Percentiles rank a stretch among this genome's conserved stretches.
phyloP scores from a whole-genome alignment of 2,888 invertebrate species.

The Neuroscelio doddi region DNA sequence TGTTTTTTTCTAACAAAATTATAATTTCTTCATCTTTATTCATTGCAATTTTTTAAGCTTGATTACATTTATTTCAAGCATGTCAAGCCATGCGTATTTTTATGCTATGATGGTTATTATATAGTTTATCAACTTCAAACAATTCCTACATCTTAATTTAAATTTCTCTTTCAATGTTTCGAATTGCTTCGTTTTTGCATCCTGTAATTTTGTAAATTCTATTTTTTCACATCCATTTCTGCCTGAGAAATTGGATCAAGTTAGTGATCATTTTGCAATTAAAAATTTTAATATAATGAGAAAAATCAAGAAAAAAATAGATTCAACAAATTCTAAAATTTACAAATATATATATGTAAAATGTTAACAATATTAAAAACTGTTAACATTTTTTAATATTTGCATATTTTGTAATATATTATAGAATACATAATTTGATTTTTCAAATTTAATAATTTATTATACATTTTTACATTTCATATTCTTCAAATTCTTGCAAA shows the following conservation, averaged over 20 bases:
- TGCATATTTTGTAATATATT: no score
- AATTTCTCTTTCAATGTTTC: conserved; percentile 61
- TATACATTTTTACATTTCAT: no score
- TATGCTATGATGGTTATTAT: conserved; percentile 54
- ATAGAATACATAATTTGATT: no score
- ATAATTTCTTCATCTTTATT: conserved; percentile 65
- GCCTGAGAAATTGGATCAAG: conserved; percentile 18
- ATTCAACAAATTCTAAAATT: no score
- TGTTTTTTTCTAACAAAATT: conserved; percentile 59
- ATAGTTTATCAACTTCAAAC: conserved; percentile 59
- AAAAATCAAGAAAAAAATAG: conserved; percentile 5
- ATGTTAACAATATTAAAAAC: no score
- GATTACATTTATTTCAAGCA: conserved; percentile 60
- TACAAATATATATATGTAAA: no score
- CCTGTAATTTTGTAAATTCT: conserved; percentile 70
- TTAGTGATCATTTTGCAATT: conserved; percentile 24
- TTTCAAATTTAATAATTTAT: no score
- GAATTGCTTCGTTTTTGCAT: conserved; percentile 57
- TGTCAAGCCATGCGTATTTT: conserved; percentile 55
- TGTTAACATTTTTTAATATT: no score
- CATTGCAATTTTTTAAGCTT: conserved; percentile 58
- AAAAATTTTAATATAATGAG: background rate
- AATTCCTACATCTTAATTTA: conserved; percentile 61
- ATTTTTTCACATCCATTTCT: conserved; percentile 48
- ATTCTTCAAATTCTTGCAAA: no score